These are phyloP conservation scores for Equus przewalskii DNA, from an alignment of 2,113 vertebrate genomes.

Conservation along the genomic window DNA sequence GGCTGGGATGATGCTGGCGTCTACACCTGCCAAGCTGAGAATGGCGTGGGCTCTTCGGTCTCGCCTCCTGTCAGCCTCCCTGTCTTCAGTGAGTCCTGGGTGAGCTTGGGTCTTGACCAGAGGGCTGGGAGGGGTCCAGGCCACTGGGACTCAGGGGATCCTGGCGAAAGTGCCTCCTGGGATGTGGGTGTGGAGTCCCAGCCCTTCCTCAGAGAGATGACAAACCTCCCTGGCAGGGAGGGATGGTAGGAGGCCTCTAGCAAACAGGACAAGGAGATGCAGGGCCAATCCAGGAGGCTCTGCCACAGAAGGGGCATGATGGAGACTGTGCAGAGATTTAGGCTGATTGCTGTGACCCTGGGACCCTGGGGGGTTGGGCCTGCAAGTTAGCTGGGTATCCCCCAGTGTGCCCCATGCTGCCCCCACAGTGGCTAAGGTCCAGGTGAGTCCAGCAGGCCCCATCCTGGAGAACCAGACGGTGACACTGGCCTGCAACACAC, in stretches of 20 bases:
- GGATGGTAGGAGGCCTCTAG: background rate
- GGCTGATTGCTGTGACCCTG: background rate
- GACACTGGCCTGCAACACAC: conserved; percentile 82
- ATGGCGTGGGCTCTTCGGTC: background rate
- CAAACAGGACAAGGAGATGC: background rate
- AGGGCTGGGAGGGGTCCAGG: background rate
- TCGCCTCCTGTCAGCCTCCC: conserved; percentile 55
- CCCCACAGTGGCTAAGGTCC: conserved; percentile 78
- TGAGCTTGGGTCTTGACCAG: background rate
- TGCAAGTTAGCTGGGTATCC: fast-evolving
- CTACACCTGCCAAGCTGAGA: conserved; percentile 84
- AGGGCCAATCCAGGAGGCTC: background rate
- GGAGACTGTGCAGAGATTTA: background rate
- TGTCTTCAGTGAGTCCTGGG: conserved; percentile 87
- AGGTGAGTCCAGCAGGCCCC: conserved; percentile 62
- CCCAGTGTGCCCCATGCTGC: fast-evolving
- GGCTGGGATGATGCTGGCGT: conserved; percentile 76
- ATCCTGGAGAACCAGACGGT: conserved; percentile 83
- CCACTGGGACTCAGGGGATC: background rate
- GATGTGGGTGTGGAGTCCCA: background rate
- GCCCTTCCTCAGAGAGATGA: background rate
- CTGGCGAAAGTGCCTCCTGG: background rate
- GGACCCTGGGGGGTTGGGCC: background rate
- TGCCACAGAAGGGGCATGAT: background rate
- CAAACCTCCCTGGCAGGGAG: background rate